Evolutionary conservation across 2,797 vertebrate genomes (phyloP), one percentile per base, ranked within the genome.

Genomic region (Thaleichthys pacificus): DNA sequence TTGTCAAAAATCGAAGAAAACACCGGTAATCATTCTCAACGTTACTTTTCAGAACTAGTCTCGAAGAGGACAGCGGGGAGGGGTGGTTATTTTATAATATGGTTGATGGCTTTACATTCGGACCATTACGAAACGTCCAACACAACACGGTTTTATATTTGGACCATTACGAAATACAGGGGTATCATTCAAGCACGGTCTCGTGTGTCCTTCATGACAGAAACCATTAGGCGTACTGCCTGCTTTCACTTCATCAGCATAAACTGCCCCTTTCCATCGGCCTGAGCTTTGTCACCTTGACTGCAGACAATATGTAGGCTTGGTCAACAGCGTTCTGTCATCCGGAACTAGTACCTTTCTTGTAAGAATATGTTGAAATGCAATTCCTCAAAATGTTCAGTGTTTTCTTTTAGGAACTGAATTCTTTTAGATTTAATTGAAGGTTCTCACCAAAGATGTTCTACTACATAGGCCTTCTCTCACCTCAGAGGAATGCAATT

Each of bases 221-320:
- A 73, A 73, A 61, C 15, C n/a, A 65, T 60, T 75, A 12, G 42
- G 42, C 42, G 2, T 2, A 30, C 17, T 26, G 38, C 30, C 6
- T 47, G 14, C 9, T 83, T 80, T 26, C 63, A 75, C 74, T 47
- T 76, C 73, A 77, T 80, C 80, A 78, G n/a, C 77, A 82, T 64
- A 68, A 82, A 76, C 68, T 51, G 49, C 32, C 57, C 60, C 77
- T 68, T 70, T 70, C 51, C 38, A 35, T 75, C 17, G 38, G 35
- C 14, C 57, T 15, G 69, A 32, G 67, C 61, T 51, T 57, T 68
- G 74, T 68, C 54, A 65, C 30, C 15, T 38, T 69, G 62, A 76
- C 68, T 72, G 62, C 68, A 32, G 75, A 73, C 70, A 69, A 60
- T 47, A 47, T 42, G 38, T 38, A 38, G 28, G 28, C 28, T 35